Conservation (phyloP, 2,888 invertebrate species). For the Tipula vernalis region DNA sequence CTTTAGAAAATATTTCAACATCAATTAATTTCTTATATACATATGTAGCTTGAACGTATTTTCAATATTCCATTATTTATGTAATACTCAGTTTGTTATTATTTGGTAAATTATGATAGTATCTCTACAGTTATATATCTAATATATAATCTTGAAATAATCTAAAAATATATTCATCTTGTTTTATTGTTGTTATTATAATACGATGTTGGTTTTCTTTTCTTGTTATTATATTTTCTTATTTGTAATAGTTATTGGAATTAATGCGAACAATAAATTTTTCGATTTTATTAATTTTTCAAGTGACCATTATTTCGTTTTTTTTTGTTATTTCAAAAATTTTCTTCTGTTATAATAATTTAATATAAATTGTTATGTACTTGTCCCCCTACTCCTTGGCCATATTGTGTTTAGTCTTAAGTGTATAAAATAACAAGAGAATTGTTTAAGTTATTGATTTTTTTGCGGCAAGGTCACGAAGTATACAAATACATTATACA, state of each 20-base stretch:
- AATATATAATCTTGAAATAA: not conserved
- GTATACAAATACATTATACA: not conserved
- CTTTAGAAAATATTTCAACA: not conserved
- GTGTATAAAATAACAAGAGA: not conserved
- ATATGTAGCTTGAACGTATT: not conserved
- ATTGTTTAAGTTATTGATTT: not conserved
- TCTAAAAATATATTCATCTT: not conserved
- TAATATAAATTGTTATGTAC: not conserved
- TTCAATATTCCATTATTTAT: not conserved
- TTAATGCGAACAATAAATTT: not conserved
- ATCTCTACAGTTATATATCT: not conserved
- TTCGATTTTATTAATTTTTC: not conserved
- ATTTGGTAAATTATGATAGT: not conserved
- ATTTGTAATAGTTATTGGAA: not conserved
- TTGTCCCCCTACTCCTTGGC: not conserved
- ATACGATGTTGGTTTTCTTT: not conserved
- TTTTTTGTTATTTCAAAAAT: not conserved
- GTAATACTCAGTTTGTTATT: not conserved
- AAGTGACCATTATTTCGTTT: not conserved
- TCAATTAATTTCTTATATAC: not conserved
- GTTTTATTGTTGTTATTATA: not conserved
- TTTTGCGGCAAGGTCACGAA: not conserved
- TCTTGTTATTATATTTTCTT: not conserved
- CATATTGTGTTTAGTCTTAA: not conserved
- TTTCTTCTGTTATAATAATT: not conserved